Conservation (phyloP, 2,888 invertebrate species). For the Eledona agricola region DNA sequence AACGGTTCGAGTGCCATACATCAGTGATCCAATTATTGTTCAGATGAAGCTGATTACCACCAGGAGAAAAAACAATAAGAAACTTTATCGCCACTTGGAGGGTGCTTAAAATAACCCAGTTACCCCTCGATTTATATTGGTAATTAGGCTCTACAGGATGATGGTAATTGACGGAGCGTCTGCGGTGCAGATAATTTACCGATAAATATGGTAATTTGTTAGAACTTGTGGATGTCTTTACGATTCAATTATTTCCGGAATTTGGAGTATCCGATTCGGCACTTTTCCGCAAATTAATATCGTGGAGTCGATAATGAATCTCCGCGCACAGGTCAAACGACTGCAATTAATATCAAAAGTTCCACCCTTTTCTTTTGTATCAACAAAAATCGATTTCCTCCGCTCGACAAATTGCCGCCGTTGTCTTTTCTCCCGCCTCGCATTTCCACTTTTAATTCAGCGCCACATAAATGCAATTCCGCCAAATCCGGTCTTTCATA, state of each 20-base stretch:
- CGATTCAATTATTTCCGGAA: conserved; percentile 36
- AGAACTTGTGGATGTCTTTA: conserved; percentile 32
- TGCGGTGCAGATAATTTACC: conserved; percentile 14
- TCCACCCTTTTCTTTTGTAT: no score
- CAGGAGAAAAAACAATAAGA: neutral
- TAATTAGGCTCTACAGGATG: conserved; percentile 19
- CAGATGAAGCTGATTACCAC: neutral
- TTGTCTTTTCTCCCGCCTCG: no score
- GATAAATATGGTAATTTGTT: conserved; percentile 32
- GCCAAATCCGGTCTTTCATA: no score
- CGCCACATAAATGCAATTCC: no score
- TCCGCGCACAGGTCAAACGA: conserved; percentile 33
- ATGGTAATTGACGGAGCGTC: conserved; percentile 13
- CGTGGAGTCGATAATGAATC: conserved; percentile 38
- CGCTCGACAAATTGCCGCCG: no score
- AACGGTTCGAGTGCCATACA: conserved; percentile 3
- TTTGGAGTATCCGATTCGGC: conserved; percentile 32
- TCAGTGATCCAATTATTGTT: conserved; percentile 18
- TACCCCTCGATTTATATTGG: conserved; percentile 8
- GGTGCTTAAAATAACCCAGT: conserved; percentile 15
- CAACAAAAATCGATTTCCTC: no score
- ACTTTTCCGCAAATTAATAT: conserved; percentile 38
- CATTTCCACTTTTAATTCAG: no score
- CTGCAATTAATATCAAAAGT: conserved; percentile 36
- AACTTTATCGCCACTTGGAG: conserved; percentile 4